Evolutionary conservation across 2,113 vertebrate species (phyloP).

Genomic region (Cheirogaleus medius): DNA sequence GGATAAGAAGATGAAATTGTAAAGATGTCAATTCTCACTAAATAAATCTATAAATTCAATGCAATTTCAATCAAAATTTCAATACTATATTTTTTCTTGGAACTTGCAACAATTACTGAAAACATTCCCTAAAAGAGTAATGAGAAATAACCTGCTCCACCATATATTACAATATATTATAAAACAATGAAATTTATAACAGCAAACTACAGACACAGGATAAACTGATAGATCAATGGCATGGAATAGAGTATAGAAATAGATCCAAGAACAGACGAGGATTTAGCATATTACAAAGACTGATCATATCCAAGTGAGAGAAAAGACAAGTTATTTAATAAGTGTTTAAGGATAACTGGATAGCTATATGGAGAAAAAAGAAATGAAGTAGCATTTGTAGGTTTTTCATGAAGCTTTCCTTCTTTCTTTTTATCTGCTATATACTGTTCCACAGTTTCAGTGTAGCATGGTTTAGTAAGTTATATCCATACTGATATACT

Average conservation of each 20-base stretch:
- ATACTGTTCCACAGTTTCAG: background rate
- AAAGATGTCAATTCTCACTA: conserved; percentile 68
- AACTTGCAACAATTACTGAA: conserved; percentile 38
- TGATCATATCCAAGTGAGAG: background rate
- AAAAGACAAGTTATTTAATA: background rate
- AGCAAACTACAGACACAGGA: background rate
- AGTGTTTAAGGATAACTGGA: conserved; percentile 1
- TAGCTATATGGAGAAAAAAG: background rate
- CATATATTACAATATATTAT: conserved; percentile 17
- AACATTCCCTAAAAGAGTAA: conserved; percentile 52
- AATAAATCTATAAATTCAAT: conserved; percentile 72
- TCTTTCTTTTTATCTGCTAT: background rate
- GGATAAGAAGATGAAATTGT: conserved; percentile 55
- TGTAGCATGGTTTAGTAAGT: background rate
- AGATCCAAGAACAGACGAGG: background rate
- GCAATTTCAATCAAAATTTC: conserved; percentile 63
- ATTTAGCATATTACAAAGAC: conserved; percentile 16
- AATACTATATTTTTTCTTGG: conserved; percentile 42
- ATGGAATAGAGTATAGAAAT: background rate
- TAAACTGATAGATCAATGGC: background rate
- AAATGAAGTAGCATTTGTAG: background rate
- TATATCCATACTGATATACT: background rate
- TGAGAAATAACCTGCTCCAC: conserved; percentile 29
- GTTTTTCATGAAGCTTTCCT: background rate
- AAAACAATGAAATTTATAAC: conserved; percentile 42